A percentile compares a stretch with the other conserved stretches of the same genome.
Evolutionary conservation across 30 jellyfish, hydroid and myxozoan species (phyloP).

Genomic region (Aurelia sp.): DNA sequence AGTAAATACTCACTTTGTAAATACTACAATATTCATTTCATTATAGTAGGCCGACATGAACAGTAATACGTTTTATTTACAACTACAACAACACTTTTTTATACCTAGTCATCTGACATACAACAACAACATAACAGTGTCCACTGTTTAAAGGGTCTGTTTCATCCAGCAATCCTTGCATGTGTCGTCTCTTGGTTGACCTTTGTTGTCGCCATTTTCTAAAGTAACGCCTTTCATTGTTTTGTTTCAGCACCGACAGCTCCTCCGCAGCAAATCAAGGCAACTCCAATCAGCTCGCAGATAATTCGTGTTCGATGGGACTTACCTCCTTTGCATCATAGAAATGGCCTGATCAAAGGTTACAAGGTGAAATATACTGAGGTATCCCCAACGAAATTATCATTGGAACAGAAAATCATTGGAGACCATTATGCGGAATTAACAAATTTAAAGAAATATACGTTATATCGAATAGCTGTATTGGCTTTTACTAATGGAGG

Average conservation of each 20-base stretch:
- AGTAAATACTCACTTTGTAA: too few species aligned
- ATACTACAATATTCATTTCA: too few species aligned
- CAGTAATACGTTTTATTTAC: too few species aligned
- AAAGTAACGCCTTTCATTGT: too few species aligned
- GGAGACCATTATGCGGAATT: constrained; percentile 64
- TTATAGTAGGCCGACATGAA: too few species aligned
- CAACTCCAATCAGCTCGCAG: constrained; percentile 71
- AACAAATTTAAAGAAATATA: constrained; percentile 67
- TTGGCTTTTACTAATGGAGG: constrained; percentile 93
- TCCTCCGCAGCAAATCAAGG: constrained; percentile 79
- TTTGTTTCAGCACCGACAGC: constrained; percentile 79
- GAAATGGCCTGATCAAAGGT: constrained; percentile 87
- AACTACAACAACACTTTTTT: too few species aligned
- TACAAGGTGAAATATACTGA: constrained; percentile 86
- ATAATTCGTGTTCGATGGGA: constrained; percentile 81
- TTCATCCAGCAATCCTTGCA: too few species aligned
- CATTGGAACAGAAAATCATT: constrained; percentile 21
- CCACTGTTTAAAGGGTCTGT: too few species aligned
- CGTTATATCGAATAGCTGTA: constrained; percentile 76
- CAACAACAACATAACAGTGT: too few species aligned
- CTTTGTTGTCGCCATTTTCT: too few species aligned
- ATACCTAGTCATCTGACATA: too few species aligned
- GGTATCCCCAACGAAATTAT: constrained; percentile 8
- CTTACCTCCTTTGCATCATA: constrained; percentile 63
- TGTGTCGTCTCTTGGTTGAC: too few species aligned